phyloP scores from a whole-genome alignment of 1,140 invertebrate genomes.

The Galleria mellonella region DNA sequence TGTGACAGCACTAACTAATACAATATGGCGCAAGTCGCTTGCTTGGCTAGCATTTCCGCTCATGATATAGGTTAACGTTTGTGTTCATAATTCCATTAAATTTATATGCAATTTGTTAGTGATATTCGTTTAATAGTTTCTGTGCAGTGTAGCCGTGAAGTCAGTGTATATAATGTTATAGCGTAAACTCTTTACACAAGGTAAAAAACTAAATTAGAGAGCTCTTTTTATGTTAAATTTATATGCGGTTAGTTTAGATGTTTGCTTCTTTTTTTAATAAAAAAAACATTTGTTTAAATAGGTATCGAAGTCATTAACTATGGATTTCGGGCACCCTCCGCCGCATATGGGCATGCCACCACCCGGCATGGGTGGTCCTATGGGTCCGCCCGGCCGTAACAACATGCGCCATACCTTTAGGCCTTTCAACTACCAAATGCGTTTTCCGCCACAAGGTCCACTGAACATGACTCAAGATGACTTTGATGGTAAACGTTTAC shows the following conservation, averaged over 20 bases:
- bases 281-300: conserved; percentile 56
- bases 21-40: conserved; percentile 12
- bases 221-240: conserved; percentile 7
- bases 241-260: conserved; percentile 2
- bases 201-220: conserved; percentile 33
- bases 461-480: conserved; percentile 84
- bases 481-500: conserved; percentile 95
- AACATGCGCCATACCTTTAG: conserved; percentile 70
- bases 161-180: conserved; percentile 51
- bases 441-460: conserved; percentile 74
- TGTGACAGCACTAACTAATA: background rate
- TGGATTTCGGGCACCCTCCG: conserved; percentile 69
- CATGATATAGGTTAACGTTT: conserved; percentile 29
- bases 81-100: conserved; percentile 15
- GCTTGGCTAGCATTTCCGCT: conserved; percentile 21
- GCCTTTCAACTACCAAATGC: conserved; percentile 73
- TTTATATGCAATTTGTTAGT: conserved; percentile 13
- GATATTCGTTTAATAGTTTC: conserved; percentile 13
- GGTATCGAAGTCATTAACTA: conserved; percentile 59
- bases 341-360: conserved; percentile 67
- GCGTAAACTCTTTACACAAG: conserved; percentile 44
- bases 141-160: conserved; percentile 29
- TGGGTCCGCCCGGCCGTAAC: conserved; percentile 52
- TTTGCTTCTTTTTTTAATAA: conserved; percentile 23
- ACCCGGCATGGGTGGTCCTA: conserved; percentile 40